A percentile compares a stretch with the other conserved stretches of the same genome.
Conservation (phyloP, 2,113 vertebrate species). For the Parotia lawesii region DNA sequence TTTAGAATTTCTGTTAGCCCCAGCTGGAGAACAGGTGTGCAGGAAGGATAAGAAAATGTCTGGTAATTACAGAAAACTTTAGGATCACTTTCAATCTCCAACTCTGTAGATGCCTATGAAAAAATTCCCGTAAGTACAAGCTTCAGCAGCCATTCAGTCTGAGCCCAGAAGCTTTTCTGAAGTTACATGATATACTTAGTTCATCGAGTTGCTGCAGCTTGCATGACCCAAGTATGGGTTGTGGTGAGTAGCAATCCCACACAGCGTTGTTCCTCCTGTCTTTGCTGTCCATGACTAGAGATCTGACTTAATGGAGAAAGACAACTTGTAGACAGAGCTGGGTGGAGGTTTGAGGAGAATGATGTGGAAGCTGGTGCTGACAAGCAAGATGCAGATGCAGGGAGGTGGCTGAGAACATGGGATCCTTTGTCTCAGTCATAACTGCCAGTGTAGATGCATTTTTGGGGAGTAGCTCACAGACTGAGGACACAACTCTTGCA, state of each 20-base stretch:
- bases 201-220: background rate
- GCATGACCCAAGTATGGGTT: background rate
- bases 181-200: background rate
- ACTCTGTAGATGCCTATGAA: background rate
- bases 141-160: background rate
- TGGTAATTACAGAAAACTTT: background rate
- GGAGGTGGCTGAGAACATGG: background rate
- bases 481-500: background rate
- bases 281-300: background rate
- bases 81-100: background rate
- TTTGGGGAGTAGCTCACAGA: background rate
- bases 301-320: background rate
- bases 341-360: background rate
- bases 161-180: background rate
- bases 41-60: background rate
- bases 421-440: background rate
- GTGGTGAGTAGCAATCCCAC: background rate
- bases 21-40: background rate
- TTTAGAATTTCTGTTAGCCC: background rate
- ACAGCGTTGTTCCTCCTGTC: background rate
- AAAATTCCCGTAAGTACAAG: background rate
- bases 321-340: background rate
- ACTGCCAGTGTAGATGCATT: background rate
- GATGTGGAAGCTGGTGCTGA: background rate
- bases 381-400: background rate